Percentiles rank a stretch among this genome's conserved stretches.
Evolutionary conservation across 1,140 invertebrate species (phyloP).

Genomic region (Neoseiulus cucumeris): DNA sequence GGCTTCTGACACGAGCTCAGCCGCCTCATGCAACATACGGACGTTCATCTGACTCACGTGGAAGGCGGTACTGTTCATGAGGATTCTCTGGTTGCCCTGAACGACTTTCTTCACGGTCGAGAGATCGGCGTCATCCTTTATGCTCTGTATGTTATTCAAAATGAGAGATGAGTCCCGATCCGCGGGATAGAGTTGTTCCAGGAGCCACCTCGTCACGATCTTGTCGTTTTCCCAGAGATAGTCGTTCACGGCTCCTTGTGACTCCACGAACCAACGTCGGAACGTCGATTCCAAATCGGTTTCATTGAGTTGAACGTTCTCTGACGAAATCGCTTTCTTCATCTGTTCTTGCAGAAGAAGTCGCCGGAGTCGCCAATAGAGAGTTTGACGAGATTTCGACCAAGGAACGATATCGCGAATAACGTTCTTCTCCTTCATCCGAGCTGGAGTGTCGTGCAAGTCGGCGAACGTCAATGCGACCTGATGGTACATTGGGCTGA

Average conservation of each 20-base stretch:
- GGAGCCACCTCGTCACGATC: neutral
- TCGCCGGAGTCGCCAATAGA: constrained; percentile 70
- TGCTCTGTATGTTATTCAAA: neutral
- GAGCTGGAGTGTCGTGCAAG: constrained; percentile 86
- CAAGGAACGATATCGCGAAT: constrained; percentile 81
- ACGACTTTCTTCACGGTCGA: neutral
- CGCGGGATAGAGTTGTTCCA: neutral
- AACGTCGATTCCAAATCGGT: constrained; percentile 55
- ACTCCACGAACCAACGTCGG: constrained; percentile 80
- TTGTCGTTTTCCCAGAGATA: constrained; percentile 3
- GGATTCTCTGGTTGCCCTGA: neutral
- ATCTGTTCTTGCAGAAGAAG: constrained; percentile 53
- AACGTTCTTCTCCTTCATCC: constrained; percentile 85
- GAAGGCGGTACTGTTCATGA: neutral
- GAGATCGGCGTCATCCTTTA: neutral
- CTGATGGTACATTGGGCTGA: constrained; percentile 55
- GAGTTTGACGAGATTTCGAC: constrained; percentile 47
- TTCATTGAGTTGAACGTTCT: constrained; percentile 40
- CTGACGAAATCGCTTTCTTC: constrained; percentile 45
- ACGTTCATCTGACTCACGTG: neutral
- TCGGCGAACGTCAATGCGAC: constrained; percentile 90
- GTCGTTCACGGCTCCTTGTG: constrained; percentile 46
- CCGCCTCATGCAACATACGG: neutral
- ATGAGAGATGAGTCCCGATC: neutral
- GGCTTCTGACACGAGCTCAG: too few relatives aligned